These are phyloP conservation scores for Pholis gunnellus DNA, from an alignment of 2,113 vertebrate genomes.

Conservation along the genomic window DNA sequence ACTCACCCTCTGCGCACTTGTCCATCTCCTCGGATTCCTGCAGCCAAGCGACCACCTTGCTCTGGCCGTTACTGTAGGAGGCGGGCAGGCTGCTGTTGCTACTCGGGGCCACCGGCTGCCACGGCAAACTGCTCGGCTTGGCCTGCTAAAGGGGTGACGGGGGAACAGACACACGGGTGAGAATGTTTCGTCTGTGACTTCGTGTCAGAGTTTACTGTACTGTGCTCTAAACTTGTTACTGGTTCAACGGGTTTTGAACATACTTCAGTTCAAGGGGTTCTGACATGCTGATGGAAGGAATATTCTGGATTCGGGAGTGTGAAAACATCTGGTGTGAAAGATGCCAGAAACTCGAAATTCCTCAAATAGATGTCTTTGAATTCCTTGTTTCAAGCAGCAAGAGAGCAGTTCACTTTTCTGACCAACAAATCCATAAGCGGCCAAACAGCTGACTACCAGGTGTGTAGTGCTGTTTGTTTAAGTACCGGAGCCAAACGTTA, in stretches of 20 bases:
- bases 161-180: conserved; percentile 8
- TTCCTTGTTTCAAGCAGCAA: neutral
- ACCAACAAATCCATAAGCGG: too few relatives aligned
- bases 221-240: neutral
- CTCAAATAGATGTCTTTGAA: neutral
- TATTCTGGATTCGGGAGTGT: neutral
- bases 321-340: neutral
- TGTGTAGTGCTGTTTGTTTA: too few relatives aligned
- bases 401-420: too few relatives aligned
- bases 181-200: neutral
- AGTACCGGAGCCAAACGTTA: too few relatives aligned
- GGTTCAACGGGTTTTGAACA: neutral
- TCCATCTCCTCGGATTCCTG: conserved; percentile 99
- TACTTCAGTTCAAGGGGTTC: neutral
- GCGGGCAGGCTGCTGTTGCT: conserved; percentile 93
- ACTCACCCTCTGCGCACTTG: conserved; percentile 95
- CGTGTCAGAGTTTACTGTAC: neutral
- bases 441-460: too few relatives aligned
- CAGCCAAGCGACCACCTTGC: conserved; percentile 96
- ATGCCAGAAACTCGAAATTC: neutral
- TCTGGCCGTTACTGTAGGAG: conserved; percentile 94
- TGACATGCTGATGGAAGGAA: neutral
- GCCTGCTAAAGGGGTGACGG: conserved; percentile 74
- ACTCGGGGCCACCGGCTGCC: conserved; percentile 87
- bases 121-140: conserved; percentile 87